Conservation (phyloP, 2,888 invertebrate genomes). For the Sphecodes monilicornis region DNA sequence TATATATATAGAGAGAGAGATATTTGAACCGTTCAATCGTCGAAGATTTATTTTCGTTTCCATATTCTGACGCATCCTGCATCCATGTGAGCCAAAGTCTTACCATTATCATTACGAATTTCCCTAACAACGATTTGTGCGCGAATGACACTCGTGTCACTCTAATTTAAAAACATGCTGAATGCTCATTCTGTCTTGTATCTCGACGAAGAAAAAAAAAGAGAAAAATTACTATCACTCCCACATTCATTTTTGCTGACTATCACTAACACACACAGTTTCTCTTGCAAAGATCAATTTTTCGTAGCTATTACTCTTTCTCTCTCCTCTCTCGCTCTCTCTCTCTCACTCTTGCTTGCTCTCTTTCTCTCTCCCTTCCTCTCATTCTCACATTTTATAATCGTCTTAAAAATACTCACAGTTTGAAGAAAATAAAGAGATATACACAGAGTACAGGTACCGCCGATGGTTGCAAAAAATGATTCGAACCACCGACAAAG, state of each 20-base stretch:
- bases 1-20: conserved; percentile 31
- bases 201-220: conserved; percentile 49
- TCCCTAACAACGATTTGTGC: conserved; percentile 62
- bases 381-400: conserved; percentile 42
- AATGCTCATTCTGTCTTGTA: conserved; percentile 54
- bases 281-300: conserved; percentile 60
- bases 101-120: conserved; percentile 36
- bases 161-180: conserved; percentile 60
- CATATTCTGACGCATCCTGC: conserved; percentile 25
- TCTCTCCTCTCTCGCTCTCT: conserved; percentile 15
- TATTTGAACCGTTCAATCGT: conserved; percentile 34
- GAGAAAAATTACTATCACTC: conserved; percentile 58
- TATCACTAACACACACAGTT: conserved; percentile 55
- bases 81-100: conserved; percentile 31
- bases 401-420: conserved; percentile 75
- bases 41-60: conserved; percentile 26
- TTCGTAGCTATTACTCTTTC: conserved; percentile 49
- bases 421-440: conserved; percentile 75
- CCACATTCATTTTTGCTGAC: conserved; percentile 57
- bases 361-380: background rate
- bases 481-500: conserved; percentile 72
- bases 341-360: conserved; percentile 13
- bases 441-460: conserved; percentile 80
- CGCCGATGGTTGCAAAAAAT: conserved; percentile 69
- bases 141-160: conserved; percentile 68